Evolutionary conservation across 2,888 invertebrate genomes (phyloP), one percentile per base, ranked within the genome.

Genomic region (Bursaphelenchus okinawaensis): DNA sequence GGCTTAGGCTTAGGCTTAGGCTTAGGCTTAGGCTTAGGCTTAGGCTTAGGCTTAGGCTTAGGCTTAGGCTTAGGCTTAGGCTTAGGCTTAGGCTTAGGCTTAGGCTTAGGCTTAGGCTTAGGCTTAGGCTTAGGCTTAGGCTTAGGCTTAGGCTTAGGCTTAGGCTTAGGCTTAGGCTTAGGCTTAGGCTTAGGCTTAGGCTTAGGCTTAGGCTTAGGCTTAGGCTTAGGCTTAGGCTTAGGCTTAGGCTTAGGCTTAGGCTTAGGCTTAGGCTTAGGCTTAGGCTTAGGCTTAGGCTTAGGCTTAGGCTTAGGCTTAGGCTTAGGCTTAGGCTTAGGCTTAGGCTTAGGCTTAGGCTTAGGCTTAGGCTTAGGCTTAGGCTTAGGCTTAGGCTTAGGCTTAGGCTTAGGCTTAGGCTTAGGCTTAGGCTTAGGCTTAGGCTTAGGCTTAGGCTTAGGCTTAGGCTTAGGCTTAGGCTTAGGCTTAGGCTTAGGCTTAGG

Each of bases 41-140:
- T 66, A 68, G 65, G 28, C 69, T 70, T 70, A 64, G 63, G 62
- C 69, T 68, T 69, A 69, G 62, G 62, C 69, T 69, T 70, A 70
- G 65, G 68, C 68, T 68, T 66, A 66, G 67, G 66, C 67, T 66
- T 68, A 68, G 64, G 68, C 67, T 68, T 66, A 66, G 67, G 66
- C 66, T 68, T 68, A 62, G 62, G 56, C 62, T 68, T 62, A 62
- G 67, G 51, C 68, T 63, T 60, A 66, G 66, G 66, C 66, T 66
- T 66, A 66, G 66, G 57, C 65, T 65, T 65, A 66, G 65, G 52
- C 66, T 65, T 58, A 55, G 60, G 63, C 65, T 65, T 65, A 66
- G 66, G 54, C 56, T 60, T 68, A 68, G 67, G 65, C 66, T 67
- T 66, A 66, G 52, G 65, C 66, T 51, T 67, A 66, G 67, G 65